A percentile compares a stretch with the other conserved stretches of the same genome.
These are phyloP conservation scores for Acleris sparsana DNA, from an alignment of 2,888 invertebrate species.

Conservation along the genomic window DNA sequence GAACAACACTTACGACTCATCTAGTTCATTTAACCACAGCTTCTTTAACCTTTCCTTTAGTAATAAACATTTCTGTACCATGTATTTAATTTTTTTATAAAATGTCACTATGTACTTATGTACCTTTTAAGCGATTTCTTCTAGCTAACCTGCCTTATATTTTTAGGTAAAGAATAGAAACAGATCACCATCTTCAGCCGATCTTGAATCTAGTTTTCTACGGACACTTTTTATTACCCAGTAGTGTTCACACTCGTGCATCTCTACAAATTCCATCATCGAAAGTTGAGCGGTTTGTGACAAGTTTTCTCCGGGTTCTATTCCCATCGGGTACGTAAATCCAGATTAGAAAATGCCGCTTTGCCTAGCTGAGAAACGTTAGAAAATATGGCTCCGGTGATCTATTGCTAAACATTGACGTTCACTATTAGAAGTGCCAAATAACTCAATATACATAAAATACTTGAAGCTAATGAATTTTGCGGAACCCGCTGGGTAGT, in stretches of 20 bases:
- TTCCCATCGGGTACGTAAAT: constrained; percentile 26
- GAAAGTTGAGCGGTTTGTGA: constrained; percentile 1
- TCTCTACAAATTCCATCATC: neutral
- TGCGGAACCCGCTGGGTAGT: constrained; percentile 17
- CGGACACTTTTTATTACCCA: neutral
- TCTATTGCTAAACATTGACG: constrained; percentile 25
- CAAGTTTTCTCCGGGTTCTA: constrained; percentile 20
- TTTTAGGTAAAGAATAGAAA: too few relatives aligned
- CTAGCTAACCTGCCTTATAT: too few relatives aligned
- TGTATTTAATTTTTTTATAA: too few relatives aligned
- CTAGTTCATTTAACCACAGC: too few relatives aligned
- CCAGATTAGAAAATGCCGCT: constrained; percentile 28
- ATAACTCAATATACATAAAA: constrained; percentile 25
- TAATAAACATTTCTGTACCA: too few relatives aligned
- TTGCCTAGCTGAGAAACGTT: constrained; percentile 8
- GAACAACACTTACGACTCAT: too few relatives aligned
- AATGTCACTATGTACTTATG: too few relatives aligned
- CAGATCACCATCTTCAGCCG: too few relatives aligned
- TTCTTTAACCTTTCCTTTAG: too few relatives aligned
- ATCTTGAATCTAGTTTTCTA: neutral
- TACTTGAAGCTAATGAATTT: constrained; percentile 24
- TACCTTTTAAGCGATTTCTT: too few relatives aligned
- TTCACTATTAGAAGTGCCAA: constrained; percentile 31
- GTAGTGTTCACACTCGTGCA: neutral
- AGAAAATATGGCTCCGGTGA: constrained; percentile 7